These are phyloP conservation scores for Ceratina calcarata DNA, from an alignment of 1,140 invertebrate species.

Conservation along the genomic window DNA sequence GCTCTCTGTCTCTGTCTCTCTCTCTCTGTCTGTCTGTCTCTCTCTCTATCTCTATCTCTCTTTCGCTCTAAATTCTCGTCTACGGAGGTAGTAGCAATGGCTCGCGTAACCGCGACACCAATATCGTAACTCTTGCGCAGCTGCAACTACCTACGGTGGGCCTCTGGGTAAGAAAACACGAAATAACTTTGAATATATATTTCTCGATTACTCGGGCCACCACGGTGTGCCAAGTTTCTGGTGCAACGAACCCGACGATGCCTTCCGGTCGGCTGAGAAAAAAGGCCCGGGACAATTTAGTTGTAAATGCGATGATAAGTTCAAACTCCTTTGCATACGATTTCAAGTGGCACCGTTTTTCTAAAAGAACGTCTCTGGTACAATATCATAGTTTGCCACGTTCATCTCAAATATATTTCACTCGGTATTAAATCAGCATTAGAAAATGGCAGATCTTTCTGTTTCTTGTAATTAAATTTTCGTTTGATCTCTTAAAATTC, in stretches of 20 bases:
- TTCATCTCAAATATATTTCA: too few relatives aligned
- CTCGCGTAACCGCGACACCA: constrained; percentile 59
- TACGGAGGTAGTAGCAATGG: constrained; percentile 43
- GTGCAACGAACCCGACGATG: constrained; percentile 29
- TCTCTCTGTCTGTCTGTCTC: not conserved
- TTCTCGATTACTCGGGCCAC: constrained; percentile 58
- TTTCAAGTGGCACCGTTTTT: not conserved
- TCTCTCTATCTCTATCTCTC: not conserved
- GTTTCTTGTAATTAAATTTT: too few relatives aligned
- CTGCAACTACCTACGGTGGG: constrained; percentile 64
- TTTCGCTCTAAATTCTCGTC: constrained; percentile 62
- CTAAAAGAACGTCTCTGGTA: too few relatives aligned
- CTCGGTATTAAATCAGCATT: too few relatives aligned
- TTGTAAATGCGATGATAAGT: not conserved
- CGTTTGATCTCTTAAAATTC: too few relatives aligned
- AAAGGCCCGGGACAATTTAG: not conserved
- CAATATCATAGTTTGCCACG: too few relatives aligned
- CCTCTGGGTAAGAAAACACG: constrained; percentile 70
- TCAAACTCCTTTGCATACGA: not conserved
- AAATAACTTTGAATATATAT: constrained; percentile 67
- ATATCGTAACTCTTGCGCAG: constrained; percentile 65
- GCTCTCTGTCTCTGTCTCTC: constrained; percentile 20
- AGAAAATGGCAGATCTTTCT: too few relatives aligned
- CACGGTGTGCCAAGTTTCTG: constrained; percentile 22
- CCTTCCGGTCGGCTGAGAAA: not conserved